These are phyloP conservation scores for Lamprotornis superbus DNA, from an alignment of 2,113 vertebrate species.

Conservation along the genomic window DNA sequence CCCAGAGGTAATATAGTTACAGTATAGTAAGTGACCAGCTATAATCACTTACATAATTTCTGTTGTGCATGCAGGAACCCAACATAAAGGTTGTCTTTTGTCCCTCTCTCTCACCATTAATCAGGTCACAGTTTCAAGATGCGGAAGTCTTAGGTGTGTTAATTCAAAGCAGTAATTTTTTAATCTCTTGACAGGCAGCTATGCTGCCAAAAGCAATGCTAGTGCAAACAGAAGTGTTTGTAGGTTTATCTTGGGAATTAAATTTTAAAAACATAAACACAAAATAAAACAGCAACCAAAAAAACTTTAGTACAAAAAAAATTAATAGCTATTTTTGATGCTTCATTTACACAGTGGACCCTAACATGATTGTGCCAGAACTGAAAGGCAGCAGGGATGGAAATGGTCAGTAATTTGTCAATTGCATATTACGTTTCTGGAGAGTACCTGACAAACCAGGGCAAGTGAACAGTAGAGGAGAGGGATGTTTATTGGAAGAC, in stretches of 20 bases:
- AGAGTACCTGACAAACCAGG: neutral
- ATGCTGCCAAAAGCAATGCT: neutral
- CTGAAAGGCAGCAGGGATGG: neutral
- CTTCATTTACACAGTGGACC: neutral
- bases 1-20: neutral
- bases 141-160: neutral
- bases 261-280: neutral
- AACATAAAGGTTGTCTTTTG: neutral
- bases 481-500: neutral
- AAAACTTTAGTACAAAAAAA: neutral
- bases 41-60: neutral
- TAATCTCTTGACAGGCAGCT: neutral
- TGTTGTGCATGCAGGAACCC: neutral
- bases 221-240: neutral
- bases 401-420: neutral
- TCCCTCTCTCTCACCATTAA: neutral
- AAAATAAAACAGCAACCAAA: neutral
- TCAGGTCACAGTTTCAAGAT: neutral
- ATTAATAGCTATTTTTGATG: rapidly evolving
- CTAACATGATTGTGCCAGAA: neutral
- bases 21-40: neutral
- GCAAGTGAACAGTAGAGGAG: neutral
- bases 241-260: neutral
- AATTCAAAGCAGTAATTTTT: neutral
- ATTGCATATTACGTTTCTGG: neutral